Base-by-base conservation (phyloP, 2,888 invertebrate species). In the Cephus rjabovi region DNA sequence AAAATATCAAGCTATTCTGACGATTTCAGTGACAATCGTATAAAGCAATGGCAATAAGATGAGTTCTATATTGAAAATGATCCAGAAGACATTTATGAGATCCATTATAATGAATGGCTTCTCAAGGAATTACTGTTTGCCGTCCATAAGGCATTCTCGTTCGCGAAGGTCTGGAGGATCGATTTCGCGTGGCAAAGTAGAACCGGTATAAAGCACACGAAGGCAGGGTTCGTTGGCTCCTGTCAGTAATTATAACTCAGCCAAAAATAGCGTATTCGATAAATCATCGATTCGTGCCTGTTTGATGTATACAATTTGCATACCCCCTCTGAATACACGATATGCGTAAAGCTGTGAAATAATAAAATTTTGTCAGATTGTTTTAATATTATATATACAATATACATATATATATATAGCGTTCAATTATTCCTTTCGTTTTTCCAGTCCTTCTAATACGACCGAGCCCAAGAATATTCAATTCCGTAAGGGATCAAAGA, bases 1-100 rank as follows among this genome's bases (percentile, higher is more conserved):
- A 56, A 56, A 56, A 56, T 56, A 15, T 56, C 15, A 79, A 83
- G 81, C 81, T 81, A 83, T 83, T 82, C 80, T 56, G 74, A 12
- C 77, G 73, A 82, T 82, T 82, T 82, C 77, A 84, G 81, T 84
- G 76, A 81, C 80, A 82, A 80, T 84, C 82, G 78, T 37, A 71
- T 33, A 33, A 33, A 33, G 33, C 6, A 6, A 56, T 9, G 15
- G 23, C 2, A 56, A 9, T 6, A 23, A 56, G 2, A 56, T 56
- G 40, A 23, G 6, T 56, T 56, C 0, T 23, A 56, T 9, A 56
- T 23, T 56, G 40, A 23, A 40, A 40, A 23, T 23, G 40, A 40
- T 40, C 23, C 40, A 15, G 40, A 56, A 56, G 23, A 56, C 6
- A 56, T 23, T 12, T 3, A 23, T 6, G 6, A 56, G 23, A 9